Evolutionary conservation across 2,113 vertebrate genomes (phyloP), one percentile per base, ranked within the genome.

Genomic region (Falcunculus frontatus): DNA sequence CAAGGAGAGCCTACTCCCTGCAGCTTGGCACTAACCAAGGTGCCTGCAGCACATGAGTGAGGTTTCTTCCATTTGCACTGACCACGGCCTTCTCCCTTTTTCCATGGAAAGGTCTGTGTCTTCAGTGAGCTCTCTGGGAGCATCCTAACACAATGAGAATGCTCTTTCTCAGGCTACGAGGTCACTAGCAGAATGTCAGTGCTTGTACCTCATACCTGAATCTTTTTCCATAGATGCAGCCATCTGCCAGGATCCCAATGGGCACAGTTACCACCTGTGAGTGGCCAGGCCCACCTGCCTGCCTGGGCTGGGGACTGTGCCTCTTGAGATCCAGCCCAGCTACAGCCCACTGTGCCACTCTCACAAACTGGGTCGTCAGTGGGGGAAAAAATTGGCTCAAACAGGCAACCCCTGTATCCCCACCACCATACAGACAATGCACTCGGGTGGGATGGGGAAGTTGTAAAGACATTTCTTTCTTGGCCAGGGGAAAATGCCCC

Each of bases 271-370:
- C 13, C 32, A 17, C 13, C 37, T 1, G 0, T 5, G 26, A 55
- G 21, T 4, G 3, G 30, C 52, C 20, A 19, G 68, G 16, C 17
- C 30, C 0, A 0, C 9, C 44, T 82, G 29, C 2, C 3, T 74
- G 63, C 39, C 49, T 22, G 30, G 32, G 21, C 49, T 81, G 63
- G 12, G 10, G 21, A 27, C 68, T 4, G 5, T 65, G 15, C 19
- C 12, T 23, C 22, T 29, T 19, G 7, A 10, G 37, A 57, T 59
- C 26, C 47, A 60, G 41, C 11, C 52, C 46, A 4, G 1, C 50
- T 49, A 20, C 27, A 23, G 33, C 26, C 14, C 3, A 1, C 57
- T 0, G 0, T 41, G 64, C 13, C 39, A 29, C 41, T 72, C 65
- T 60, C 57, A 60, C 25, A 60, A 29, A n/a, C 15, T n/a, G 9